Evolutionary conservation across 2,888 invertebrate genomes (phyloP), one percentile per base, ranked within the genome.

Genomic region (Siphlonurus alternatus): DNA sequence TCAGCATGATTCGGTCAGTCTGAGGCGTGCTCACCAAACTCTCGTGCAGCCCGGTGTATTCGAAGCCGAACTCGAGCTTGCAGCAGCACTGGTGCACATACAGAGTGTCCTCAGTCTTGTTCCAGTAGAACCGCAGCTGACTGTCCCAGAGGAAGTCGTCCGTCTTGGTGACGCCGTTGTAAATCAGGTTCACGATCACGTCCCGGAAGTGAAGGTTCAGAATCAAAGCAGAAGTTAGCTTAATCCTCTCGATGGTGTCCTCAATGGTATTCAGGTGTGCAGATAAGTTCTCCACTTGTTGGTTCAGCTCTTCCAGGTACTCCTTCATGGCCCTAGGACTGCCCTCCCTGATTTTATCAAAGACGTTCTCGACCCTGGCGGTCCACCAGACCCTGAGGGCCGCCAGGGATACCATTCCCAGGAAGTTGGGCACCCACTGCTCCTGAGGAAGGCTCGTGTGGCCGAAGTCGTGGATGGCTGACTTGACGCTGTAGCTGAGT

Each of bases 381-480:
- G 94, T 95, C 94, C 94, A 95, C 94, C 94, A 95, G 1, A 95
- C 87, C 70, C 89, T 88, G 78, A 92, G 92, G 0, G 89, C 89
- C 0, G 87, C 90, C 20, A 92, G 76, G 68, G 88, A 84, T 59
- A 91, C 84, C 90, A 91, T 91, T 62, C 94, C 94, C 73, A 89
- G 88, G 76, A 89, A 93, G 69, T 89, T 85, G 72, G 93, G 72
- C 80, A 94, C 92, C 94, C 94, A 95, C 24, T 89, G 84, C 67
- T 73, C 86, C 85, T 86, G 81, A 24, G 81, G 78, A 62, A 73
- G 74, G 23, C 84, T 81, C 69, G 88, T 85, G 74, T 84, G 87
- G 56, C 93, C 91, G 73, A 91, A 95, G 73, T 88, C 86, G 75
- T 85, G 91, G 68, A 95, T 85, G 22, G 93, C 88, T 72, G 89